Conservation (phyloP, 2,797 vertebrate genomes). For the Schizothorax lantsangensis region DNA sequence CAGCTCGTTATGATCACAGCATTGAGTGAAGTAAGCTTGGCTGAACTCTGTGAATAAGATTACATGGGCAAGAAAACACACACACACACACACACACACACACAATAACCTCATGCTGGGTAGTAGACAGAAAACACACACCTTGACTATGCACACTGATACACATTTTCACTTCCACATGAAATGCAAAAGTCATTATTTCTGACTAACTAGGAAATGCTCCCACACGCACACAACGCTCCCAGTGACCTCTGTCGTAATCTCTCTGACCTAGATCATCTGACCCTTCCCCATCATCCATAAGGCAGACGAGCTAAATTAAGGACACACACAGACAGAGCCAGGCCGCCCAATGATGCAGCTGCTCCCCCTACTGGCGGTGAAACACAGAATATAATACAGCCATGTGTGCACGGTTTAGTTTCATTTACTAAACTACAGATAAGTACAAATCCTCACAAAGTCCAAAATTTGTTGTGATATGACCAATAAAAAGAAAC, state of each 20-base stretch:
- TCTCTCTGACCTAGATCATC: conserved; percentile 62
- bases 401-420: neutral
- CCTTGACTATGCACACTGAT: neutral
- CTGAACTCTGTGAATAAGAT: conserved; percentile 33
- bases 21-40: conserved; percentile 33
- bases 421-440: neutral
- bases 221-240: neutral
- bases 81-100: conserved; percentile 19
- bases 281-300: conserved; percentile 47
- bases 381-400: neutral
- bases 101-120: conserved; percentile 13
- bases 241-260: neutral
- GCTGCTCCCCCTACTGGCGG: conserved; percentile 50
- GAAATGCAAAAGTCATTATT: neutral
- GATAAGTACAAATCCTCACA: neutral
- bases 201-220: neutral
- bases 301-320: conserved; percentile 69
- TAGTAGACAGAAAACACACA: conserved; percentile 35
- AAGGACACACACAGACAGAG: conserved; percentile 58
- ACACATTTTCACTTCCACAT: conserved; percentile 4
- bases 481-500: neutral
- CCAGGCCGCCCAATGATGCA: neutral
- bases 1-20: conserved; percentile 6
- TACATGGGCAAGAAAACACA: conserved; percentile 20
- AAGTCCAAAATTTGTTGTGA: neutral